Conservation (phyloP, 2,113 vertebrate genomes). For the Siniperca chuatsi region DNA sequence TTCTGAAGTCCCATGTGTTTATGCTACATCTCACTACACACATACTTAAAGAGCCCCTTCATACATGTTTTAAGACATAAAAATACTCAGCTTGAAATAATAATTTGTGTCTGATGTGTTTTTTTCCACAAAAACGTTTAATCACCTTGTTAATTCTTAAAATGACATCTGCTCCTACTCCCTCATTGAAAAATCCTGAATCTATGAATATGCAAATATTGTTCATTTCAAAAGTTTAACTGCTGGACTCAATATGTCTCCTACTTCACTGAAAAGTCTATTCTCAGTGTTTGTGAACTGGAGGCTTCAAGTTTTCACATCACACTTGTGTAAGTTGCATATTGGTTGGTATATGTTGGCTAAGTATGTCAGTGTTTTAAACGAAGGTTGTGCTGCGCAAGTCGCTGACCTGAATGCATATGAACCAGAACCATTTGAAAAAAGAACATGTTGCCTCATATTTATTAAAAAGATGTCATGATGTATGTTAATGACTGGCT, state of each 20-base stretch:
- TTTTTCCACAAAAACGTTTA: neutral
- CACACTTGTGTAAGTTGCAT: neutral
- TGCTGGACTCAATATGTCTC: neutral
- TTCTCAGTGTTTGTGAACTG: neutral
- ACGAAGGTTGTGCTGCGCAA: neutral
- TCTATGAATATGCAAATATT: neutral
- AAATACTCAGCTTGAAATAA: neutral
- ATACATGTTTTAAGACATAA: neutral
- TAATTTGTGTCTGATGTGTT: neutral
- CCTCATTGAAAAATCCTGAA: neutral
- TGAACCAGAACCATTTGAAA: neutral
- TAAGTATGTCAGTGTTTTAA: slow-evolving; percentile 10
- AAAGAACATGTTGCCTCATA: slow-evolving; percentile 9
- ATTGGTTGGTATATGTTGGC: neutral
- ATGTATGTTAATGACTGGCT: slow-evolving; percentile 37
- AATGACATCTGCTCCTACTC: neutral
- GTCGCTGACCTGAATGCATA: slow-evolving; percentile 14
- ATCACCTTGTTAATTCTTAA: neutral
- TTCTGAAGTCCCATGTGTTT: neutral
- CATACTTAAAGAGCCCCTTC: neutral
- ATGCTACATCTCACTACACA: neutral
- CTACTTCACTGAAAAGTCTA: too few species aligned
- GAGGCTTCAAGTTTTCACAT: neutral
- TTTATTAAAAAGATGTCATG: slow-evolving; percentile 16
- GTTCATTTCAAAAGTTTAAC: neutral